Base-by-base conservation (phyloP, 2,888 invertebrate genomes). In the Noctuana brunneofusca region DNA sequence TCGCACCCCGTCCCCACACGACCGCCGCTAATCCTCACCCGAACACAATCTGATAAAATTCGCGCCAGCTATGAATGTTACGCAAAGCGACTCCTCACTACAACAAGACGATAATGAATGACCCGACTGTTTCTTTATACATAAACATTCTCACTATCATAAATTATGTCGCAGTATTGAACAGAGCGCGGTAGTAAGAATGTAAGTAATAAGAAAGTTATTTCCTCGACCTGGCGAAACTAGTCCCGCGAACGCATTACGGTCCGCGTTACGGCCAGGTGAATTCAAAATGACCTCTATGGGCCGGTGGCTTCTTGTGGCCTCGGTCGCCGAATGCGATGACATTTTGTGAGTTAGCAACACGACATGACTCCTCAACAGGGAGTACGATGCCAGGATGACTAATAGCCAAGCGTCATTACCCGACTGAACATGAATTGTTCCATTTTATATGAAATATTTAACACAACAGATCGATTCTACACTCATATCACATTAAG, bases 241-340 rank as follows among this genome's bases (percentile, higher is more conserved):
- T 90, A 90, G 90, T 89, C 87, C 84, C 77, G 87, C 86, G 82
- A 87, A 89, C 89, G 85, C 85, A 89, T 89, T 89, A 90, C 87
- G 82, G 87, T 84, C 82, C 83, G 86, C 84, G 88, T 87, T 89
- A 86, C 85, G 83, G 86, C 89, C 90, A 89, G 88, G 87, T 89
- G 87, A 87, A 89, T 88, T 85, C 79, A 90, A 92, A 91, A 89
- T 91, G 91, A 91, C 92, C 91, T 91, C 91, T 92, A 91, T 89
- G 83, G 83, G 84, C 89, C 87, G 85, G 87, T 86, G 82, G 91
- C 88, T 88, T 86, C 84, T 86, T 81, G 79, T 83, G 89, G 89
- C 90, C 91, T 89, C 89, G 89, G 84, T 85, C 79, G 75, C 79
- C 79, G 83, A 87, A 89, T 84, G 81, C 87, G 85, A 86, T 89